Evolutionary conservation across 1,140 invertebrate species (phyloP).

Genomic region (Anadara kagoshimensis): DNA sequence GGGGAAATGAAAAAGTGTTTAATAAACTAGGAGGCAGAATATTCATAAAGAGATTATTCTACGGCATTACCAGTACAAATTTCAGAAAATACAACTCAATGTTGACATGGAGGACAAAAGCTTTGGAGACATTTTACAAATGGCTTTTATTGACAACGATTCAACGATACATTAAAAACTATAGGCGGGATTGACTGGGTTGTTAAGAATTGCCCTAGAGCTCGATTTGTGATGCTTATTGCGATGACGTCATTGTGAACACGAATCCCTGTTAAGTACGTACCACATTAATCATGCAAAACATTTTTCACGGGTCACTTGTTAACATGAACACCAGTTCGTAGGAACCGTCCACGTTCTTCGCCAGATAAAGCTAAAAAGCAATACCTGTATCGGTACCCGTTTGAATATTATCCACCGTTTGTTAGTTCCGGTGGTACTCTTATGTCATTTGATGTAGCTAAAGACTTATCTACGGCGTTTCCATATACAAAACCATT

Average conservation of each 20-base stretch:
- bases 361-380: too few relatives aligned
- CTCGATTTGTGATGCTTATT: constrained; percentile 11
- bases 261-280: background rate
- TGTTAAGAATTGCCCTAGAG: background rate
- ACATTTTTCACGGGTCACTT: background rate
- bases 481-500: too few relatives aligned
- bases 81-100: background rate
- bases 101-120: background rate
- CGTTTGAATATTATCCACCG: too few relatives aligned
- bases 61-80: background rate
- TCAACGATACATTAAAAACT: constrained; percentile 12
- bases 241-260: constrained; percentile 10
- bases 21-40: too few relatives aligned
- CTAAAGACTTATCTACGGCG: too few relatives aligned
- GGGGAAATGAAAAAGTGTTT: background rate
- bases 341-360: background rate
- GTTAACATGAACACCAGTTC: background rate
- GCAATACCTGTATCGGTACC: too few relatives aligned
- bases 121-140: constrained; percentile 8
- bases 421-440: too few relatives aligned
- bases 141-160: constrained; percentile 7
- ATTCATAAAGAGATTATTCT: background rate
- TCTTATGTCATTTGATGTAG: too few relatives aligned
- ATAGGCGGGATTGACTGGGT: background rate
- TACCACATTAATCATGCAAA: background rate